These are phyloP conservation scores for Orius insidiosus DNA, from an alignment of 1,140 invertebrate genomes.

Conservation along the genomic window DNA sequence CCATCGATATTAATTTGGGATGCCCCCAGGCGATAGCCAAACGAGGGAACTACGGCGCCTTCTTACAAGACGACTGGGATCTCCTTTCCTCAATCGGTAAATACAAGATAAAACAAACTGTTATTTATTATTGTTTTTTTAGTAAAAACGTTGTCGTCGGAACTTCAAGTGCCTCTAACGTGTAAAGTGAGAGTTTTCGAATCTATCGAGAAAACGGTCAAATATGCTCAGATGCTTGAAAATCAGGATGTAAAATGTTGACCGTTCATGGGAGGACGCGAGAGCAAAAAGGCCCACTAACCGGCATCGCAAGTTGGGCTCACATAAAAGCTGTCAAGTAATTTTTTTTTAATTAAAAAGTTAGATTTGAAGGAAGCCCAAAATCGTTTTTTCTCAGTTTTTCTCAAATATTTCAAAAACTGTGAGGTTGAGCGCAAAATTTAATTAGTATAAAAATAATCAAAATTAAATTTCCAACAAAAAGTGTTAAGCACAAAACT, in stretches of 20 bases:
- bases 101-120: conserved; percentile 7
- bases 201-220: conserved; percentile 68
- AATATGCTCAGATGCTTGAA: conserved; percentile 90
- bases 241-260: conserved; percentile 78
- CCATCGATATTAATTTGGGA: conserved; percentile 94
- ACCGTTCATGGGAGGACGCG: conserved; percentile 92
- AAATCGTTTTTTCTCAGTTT: too few species aligned
- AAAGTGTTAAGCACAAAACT: too few species aligned
- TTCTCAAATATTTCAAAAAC: too few species aligned
- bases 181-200: conserved; percentile 91
- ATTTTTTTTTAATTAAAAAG: too few species aligned
- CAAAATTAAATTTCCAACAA: too few species aligned
- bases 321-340: conserved; percentile 83
- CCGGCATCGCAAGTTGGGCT: conserved; percentile 87
- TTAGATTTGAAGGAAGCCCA: too few species aligned
- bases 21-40: conserved; percentile 93
- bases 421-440: too few species aligned
- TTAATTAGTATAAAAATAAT: too few species aligned
- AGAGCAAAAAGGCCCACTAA: conserved; percentile 88
- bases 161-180: conserved; percentile 71
- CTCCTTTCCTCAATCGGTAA: conserved; percentile 66
- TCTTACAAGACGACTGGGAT: conserved; percentile 90
- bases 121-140: conserved; percentile 16
- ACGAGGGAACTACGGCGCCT: conserved; percentile 74
- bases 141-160: conserved; percentile 48